Evolutionary conservation across 30 jellyfish, hydroid and myxozoan species (phyloP).

Genomic region (Hydractinia symbiolongicarpus): DNA sequence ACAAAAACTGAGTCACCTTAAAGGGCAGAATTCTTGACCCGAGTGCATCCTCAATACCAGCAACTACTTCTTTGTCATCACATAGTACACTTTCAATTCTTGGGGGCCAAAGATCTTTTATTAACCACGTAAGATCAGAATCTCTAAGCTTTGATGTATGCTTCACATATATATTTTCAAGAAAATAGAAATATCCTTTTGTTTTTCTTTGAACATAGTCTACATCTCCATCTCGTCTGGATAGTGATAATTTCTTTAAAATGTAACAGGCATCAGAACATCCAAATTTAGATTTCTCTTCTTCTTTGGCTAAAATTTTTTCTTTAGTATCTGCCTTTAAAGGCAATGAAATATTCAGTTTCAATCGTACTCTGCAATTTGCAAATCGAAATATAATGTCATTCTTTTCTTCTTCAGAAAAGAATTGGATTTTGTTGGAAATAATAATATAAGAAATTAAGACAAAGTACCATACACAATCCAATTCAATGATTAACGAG

Average conservation of each 20-base stretch:
- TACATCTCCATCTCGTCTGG: not conserved
- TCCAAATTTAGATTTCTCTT: conserved; percentile 8
- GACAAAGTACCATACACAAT: not conserved
- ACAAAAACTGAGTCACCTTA: too few relatives aligned
- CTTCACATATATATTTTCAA: not conserved
- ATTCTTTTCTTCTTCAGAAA: conserved; percentile 12
- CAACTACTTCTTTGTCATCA: not conserved
- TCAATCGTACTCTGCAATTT: not conserved
- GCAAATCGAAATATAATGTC: conserved; percentile 16
- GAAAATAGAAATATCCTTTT: not conserved
- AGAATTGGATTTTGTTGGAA: conserved; percentile 7
- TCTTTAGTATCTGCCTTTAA: not conserved
- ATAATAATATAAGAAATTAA: not conserved
- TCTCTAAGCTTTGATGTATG: not conserved
- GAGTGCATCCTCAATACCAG: too few relatives aligned
- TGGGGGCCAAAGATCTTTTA: conserved; percentile 9
- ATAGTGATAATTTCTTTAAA: conserved; percentile 6
- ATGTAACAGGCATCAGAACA: conserved; percentile 9
- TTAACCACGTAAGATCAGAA: conserved; percentile 7
- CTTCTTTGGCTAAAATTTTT: not conserved
- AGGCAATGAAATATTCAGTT: not conserved
- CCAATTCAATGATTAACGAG: not conserved
- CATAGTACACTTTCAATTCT: not conserved
- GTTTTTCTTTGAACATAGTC: not conserved
- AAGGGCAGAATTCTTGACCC: too few relatives aligned